Evolutionary conservation across 2,797 vertebrate species (phyloP).

Genomic region (Semotilus atromaculatus): DNA sequence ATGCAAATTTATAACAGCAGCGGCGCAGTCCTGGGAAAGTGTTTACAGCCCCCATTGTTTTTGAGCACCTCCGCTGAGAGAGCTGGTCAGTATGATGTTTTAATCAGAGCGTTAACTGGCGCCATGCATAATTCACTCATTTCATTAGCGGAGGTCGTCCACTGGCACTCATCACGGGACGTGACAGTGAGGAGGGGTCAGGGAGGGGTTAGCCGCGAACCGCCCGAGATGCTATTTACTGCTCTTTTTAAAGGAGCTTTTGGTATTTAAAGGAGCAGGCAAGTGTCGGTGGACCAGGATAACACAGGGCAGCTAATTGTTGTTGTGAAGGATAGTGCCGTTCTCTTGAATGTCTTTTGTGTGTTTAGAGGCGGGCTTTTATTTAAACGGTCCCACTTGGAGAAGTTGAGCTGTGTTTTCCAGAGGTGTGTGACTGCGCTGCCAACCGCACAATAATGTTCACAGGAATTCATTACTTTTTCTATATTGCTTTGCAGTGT

Average conservation of each 20-base stretch:
- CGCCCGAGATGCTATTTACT: conserved; percentile 54
- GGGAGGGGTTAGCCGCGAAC: conserved; percentile 57
- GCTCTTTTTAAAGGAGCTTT: conserved; percentile 56
- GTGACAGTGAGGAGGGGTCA: conserved; percentile 69
- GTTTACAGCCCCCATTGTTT: conserved; percentile 95
- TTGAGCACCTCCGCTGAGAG: conserved; percentile 83
- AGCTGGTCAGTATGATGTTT: conserved; percentile 92
- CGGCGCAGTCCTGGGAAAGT: conserved; percentile 89
- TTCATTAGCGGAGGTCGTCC: conserved; percentile 75
- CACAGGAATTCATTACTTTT: background rate
- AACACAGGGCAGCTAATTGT: conserved; percentile 52
- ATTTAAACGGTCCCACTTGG: background rate
- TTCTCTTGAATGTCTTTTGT: conserved; percentile 47
- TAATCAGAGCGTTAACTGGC: conserved; percentile 96
- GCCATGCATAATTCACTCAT: conserved; percentile 83
- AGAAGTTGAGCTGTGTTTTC: conserved; percentile 35
- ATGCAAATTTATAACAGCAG: conserved; percentile 98
- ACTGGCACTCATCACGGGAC: conserved; percentile 72
- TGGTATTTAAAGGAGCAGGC: conserved; percentile 57
- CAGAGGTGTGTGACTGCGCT: conserved; percentile 13
- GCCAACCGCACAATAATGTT: background rate
- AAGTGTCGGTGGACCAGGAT: conserved; percentile 43
- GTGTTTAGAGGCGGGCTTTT: conserved; percentile 40
- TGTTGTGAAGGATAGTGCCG: conserved; percentile 36
- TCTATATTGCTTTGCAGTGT: background rate